Conservation (phyloP, 37 sponge, comb jelly and placozoan genomes). For the Axinella damicornis region DNA sequence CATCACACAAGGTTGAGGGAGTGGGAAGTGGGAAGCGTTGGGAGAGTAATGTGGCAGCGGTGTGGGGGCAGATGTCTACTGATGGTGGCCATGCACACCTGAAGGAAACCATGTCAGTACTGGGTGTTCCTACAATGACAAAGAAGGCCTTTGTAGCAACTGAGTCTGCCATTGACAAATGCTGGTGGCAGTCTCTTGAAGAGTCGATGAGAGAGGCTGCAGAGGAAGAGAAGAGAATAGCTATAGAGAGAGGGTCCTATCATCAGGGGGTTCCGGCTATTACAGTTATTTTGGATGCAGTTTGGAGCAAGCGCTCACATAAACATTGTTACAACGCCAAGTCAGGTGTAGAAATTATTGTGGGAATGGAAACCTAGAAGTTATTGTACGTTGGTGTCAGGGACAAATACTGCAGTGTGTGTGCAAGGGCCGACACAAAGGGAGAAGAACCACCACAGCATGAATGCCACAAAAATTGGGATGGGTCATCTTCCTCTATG, state of each 20-base stretch:
- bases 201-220: neutral
- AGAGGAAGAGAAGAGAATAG: conserved; percentile 24
- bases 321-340: conserved; percentile 74
- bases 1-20: conserved; percentile 1
- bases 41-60: too few species aligned
- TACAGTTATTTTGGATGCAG: conserved; percentile 58
- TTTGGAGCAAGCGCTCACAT: conserved; percentile 62
- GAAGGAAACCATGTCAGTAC: too few species aligned
- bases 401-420: too few species aligned
- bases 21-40: neutral
- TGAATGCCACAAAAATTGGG: too few species aligned
- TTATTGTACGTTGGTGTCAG: conserved; percentile 57
- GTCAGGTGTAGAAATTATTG: conserved; percentile 67
- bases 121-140: conserved; percentile 30
- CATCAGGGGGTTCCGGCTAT: conserved; percentile 62
- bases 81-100: too few species aligned
- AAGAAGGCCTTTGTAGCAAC: neutral
- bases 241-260: conserved; percentile 23
- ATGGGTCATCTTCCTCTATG: too few species aligned
- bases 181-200: too few species aligned
- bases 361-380: conserved; percentile 43
- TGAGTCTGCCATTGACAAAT: conserved; percentile 11
- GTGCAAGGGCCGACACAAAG: too few species aligned
- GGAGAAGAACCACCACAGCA: too few species aligned
- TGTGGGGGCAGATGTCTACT: too few species aligned